Conservation (phyloP, 2,888 invertebrate genomes). For the Linhomoeus sp. region DNA sequence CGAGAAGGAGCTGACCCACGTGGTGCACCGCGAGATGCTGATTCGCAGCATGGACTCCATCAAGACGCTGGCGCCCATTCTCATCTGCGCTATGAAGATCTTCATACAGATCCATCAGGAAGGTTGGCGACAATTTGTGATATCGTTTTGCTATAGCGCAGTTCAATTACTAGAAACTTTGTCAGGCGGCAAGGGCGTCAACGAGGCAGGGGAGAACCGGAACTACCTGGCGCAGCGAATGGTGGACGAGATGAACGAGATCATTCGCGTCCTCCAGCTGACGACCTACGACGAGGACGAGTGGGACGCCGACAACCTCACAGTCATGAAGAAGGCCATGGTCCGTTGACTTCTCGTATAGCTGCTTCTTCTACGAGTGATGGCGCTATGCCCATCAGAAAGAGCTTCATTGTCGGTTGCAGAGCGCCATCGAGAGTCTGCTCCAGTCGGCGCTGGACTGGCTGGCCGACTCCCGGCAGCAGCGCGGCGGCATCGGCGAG, state of each 20-base stretch:
- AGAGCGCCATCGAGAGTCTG: conserved; percentile 70
- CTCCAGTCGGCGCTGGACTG: conserved; percentile 80
- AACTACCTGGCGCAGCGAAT: conserved; percentile 82
- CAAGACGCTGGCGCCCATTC: conserved; percentile 82
- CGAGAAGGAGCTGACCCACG: conserved; percentile 85
- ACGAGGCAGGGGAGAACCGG: conserved; percentile 87
- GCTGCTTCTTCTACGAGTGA: conserved; percentile 55
- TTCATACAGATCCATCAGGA: conserved; percentile 88
- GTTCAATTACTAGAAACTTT: background rate
- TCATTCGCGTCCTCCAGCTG: conserved; percentile 82
- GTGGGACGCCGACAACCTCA: conserved; percentile 88
- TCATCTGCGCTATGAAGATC: conserved; percentile 97
- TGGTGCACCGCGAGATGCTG: conserved; percentile 82
- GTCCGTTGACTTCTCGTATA: conserved; percentile 61
- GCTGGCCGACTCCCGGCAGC: conserved; percentile 68
- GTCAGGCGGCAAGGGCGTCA: conserved; percentile 54
- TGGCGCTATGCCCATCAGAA: too few relatives aligned
- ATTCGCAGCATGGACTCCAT: conserved; percentile 78
- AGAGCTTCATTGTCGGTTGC: too few relatives aligned
- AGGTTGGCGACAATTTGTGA: conserved; percentile 40
- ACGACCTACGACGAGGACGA: conserved; percentile 98
- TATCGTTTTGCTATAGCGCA: conserved; percentile 1
- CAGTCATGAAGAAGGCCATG: conserved; percentile 73
- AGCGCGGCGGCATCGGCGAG: conserved; percentile 75
- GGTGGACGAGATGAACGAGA: conserved; percentile 96